Base-by-base conservation (phyloP, 2,888 invertebrate genomes). In the Hyalella azteca region DNA sequence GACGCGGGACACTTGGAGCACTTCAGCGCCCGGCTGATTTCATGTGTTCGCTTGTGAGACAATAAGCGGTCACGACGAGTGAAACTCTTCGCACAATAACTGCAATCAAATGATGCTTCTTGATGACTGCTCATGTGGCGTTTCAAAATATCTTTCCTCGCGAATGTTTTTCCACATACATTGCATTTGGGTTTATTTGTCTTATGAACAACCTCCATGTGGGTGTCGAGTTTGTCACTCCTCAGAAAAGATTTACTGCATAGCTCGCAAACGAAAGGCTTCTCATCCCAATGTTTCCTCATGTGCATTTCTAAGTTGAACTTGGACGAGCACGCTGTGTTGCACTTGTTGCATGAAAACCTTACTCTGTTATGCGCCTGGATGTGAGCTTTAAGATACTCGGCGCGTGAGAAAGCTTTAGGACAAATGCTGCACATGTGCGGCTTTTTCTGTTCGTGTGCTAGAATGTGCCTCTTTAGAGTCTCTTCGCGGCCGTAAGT, bases 171-270 rank as follows among this genome's bases (percentile, higher is more conserved):
- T 29, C 81, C 82, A 77, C 84, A 84, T 36, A 81, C 59, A 73
- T 81, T 79, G 75, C 84, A 84, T 41, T 82, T 84, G n/a, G 76
- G 76, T 45, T 81, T 81, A 36, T 82, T 84, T 75, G 82, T 82
- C 76, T 84, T 79, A 73, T 84, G 84, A 3, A 82, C 78, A 15
- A 79, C 78, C 22, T 81, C 82, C 75, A 82, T 81, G 59, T 84
- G 84, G 5, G 60, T 75, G 29, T 81, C 79, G 73, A 84, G 73
- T 40, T 81, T 79, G 60, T 84, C 84, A 29, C 78, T 77, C 40
- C 84, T 77, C 15, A 79, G 50, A 73, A 81, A 84, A 1, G 82
- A 77, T 50, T 81, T 84, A 22, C 81, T 81, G 54, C 84, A 84
- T 40, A 81, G 36, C 32, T 82, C 79, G 29, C 84, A 84, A 66